Evolutionary conservation across 2,888 invertebrate genomes (phyloP), one percentile per base, ranked within the genome.

Genomic region (Caenorhabditis doughertyi): DNA sequence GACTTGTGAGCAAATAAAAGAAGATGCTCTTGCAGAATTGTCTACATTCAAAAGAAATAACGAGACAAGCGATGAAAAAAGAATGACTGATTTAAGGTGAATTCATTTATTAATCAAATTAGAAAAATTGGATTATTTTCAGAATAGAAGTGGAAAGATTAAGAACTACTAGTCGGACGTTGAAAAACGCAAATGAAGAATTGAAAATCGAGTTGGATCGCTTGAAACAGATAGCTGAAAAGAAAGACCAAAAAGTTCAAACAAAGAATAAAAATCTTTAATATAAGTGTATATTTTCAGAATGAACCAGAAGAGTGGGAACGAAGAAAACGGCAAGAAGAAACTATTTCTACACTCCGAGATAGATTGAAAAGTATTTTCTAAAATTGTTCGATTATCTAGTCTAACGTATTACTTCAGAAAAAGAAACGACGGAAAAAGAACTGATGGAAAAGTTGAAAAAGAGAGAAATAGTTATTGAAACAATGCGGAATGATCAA

Each of bases 1-100:
- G 7, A 83, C 87, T 39, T 87, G 87, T 71, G 85, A 87, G 67
- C 68, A 82, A 29, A 87, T 87, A 25, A 85, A 83, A 60, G 82
- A 82, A 25, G 87, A 87, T 42, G 85, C 87, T 4, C 42, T 86
- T 11, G 51, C 58, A 23, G 83, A 86, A 49, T 72, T 86, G 35
- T 73, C 79, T 4, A 64, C 80, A 1, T 83, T 83, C 51, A 11
- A 71, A 23, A 77, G 68, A n/a, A 79, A 82, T 35, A 73, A 79
- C 44, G 79, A 79, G 18, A 80, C 49, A 9, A 39, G 42, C 16
- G 81, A 83, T 60, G 85, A 80, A 64, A 53, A 49, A 29, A 62
- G 65, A 53, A 64, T 73, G 42, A 44, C 73, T 8, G 73, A 70
- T 47, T 56, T 79, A 44, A 73, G 81, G 81, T 81, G n/a, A 21